These are phyloP conservation scores for Myopa testacea DNA, from an alignment of 2,888 invertebrate species.

Conservation along the genomic window DNA sequence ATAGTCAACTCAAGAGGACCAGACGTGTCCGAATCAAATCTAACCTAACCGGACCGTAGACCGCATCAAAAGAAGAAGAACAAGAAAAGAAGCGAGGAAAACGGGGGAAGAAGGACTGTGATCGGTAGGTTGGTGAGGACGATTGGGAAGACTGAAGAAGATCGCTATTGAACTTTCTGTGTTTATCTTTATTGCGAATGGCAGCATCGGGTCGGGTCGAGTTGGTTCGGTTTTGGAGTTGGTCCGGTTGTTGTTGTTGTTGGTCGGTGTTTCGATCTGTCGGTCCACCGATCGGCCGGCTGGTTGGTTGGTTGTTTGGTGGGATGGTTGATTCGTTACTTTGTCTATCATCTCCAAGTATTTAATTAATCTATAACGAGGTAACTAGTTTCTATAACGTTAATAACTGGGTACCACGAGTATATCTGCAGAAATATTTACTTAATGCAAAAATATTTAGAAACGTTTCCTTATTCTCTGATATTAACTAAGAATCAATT, in stretches of 20 bases:
- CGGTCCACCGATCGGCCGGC: neutral
- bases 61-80: neutral
- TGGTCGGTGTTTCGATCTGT: neutral
- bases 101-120: neutral
- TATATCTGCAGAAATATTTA: too few relatives aligned
- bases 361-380: conserved; percentile 29
- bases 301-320: neutral
- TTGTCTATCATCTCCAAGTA: neutral
- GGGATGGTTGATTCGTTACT: neutral
- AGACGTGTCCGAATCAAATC: conserved; percentile 38
- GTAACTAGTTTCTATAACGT: too few relatives aligned
- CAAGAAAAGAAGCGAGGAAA: neutral
- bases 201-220: neutral
- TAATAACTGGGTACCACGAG: too few relatives aligned
- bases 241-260: neutral
- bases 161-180: conserved; percentile 38
- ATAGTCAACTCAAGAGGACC: conserved; percentile 48
- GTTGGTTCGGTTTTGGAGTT: neutral
- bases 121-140: too few relatives aligned
- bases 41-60: conserved; percentile 5
- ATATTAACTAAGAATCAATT: too few relatives aligned
- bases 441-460: too few relatives aligned
- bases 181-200: conserved; percentile 2
- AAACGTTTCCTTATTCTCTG: too few relatives aligned
- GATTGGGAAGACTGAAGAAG: neutral